Evolutionary conservation across 2,113 vertebrate genomes (phyloP).

Genomic region (Onychorhynchus coronatus): DNA sequence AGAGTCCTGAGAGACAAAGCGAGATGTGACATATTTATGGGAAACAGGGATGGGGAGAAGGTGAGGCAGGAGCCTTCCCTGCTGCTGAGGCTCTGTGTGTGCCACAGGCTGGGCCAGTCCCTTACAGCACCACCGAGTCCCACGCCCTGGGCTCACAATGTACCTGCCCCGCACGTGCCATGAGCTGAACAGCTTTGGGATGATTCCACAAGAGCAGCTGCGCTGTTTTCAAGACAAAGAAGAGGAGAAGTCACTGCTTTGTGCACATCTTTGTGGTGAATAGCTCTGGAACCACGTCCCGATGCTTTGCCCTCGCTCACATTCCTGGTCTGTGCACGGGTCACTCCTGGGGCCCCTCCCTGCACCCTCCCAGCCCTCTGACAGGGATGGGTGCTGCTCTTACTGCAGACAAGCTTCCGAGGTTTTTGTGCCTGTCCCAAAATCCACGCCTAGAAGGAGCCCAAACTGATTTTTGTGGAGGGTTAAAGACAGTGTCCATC

Average conservation of each 20-base stretch:
- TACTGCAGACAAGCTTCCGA: neutral
- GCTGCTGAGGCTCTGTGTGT: neutral
- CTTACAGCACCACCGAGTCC: neutral
- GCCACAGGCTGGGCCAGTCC: neutral
- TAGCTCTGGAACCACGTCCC: neutral
- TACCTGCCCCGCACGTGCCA: neutral
- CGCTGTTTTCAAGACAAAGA: neutral
- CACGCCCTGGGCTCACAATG: neutral
- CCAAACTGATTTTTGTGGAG: neutral
- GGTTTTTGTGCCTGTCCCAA: neutral
- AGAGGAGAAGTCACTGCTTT: neutral
- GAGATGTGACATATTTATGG: neutral
- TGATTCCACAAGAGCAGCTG: neutral
- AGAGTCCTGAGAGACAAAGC: neutral
- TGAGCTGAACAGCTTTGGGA: neutral
- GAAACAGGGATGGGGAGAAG: neutral
- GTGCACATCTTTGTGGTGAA: neutral
- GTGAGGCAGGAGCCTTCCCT: neutral
- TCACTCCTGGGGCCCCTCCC: neutral
- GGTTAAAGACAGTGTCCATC: neutral
- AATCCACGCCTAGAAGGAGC: neutral
- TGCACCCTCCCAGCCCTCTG: neutral
- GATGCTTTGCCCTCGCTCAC: accelerated
- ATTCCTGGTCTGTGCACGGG: accelerated
- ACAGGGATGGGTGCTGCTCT: neutral